Evolutionary conservation across 2,113 vertebrate genomes (phyloP).

Genomic region (Mus pahari): DNA sequence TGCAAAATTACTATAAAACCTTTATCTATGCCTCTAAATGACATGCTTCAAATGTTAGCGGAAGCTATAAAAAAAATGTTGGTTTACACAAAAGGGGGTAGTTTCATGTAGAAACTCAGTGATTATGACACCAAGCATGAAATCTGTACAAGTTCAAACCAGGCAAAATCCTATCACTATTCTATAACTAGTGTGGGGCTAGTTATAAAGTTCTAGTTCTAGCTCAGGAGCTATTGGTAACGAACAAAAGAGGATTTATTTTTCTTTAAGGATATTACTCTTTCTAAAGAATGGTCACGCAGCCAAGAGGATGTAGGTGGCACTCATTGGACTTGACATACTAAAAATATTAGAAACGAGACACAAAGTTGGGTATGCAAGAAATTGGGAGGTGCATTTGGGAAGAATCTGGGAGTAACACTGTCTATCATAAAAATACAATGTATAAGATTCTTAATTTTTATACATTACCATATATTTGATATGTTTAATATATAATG

Average conservation of each 20-base stretch:
- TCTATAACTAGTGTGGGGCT: accelerated
- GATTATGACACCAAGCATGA: background rate
- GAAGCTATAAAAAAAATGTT: constrained; percentile 8
- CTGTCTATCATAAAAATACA: background rate
- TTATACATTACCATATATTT: background rate
- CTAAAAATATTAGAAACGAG: background rate
- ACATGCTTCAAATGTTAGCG: background rate
- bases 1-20: background rate
- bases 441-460: background rate
- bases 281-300: background rate
- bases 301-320: background rate
- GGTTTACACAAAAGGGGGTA: background rate
- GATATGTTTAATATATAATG: background rate
- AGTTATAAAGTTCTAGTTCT: background rate
- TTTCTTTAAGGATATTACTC: background rate
- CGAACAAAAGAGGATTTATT: background rate
- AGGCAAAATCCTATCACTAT: background rate
- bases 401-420: background rate
- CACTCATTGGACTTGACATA: background rate
- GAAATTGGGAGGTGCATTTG: background rate
- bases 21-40: background rate
- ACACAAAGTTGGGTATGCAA: background rate
- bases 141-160: background rate
- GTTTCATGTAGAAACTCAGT: background rate
- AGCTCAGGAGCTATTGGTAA: background rate